Conservation (phyloP, 2,113 vertebrate genomes). For the Crypturellus undulatus region DNA sequence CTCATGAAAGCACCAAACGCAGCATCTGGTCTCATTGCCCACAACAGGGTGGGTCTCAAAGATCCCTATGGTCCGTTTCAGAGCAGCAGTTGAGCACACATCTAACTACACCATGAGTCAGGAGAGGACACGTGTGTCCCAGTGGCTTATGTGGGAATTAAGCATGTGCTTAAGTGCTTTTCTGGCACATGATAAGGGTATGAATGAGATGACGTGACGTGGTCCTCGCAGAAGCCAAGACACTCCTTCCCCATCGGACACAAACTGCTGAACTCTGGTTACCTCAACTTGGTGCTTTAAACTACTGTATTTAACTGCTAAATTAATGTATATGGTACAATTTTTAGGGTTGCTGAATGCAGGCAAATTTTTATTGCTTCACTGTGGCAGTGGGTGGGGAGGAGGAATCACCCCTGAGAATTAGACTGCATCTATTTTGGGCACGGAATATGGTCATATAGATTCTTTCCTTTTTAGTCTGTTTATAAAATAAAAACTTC, state of each 20-base stretch:
- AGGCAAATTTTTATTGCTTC: background rate
- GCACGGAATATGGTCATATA: background rate
- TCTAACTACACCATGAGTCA: background rate
- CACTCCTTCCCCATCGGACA: background rate
- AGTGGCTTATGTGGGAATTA: background rate
- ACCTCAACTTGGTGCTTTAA: background rate
- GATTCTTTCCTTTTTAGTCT: background rate
- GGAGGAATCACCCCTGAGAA: background rate
- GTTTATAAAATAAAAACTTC: background rate
- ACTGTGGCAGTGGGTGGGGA: accelerated
- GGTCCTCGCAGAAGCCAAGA: background rate
- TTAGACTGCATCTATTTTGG: background rate
- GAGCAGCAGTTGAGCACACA: background rate
- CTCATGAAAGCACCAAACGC: background rate
- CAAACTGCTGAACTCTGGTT: background rate
- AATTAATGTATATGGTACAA: background rate
- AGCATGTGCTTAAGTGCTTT: constrained; percentile 23
- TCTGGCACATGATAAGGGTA: background rate
- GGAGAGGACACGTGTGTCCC: background rate
- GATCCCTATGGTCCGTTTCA: background rate
- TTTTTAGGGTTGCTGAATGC: background rate
- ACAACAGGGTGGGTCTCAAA: background rate
- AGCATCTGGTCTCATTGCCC: background rate
- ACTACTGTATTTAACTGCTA: background rate
- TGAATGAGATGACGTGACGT: background rate